Evolutionary conservation across 2,888 invertebrate species (phyloP).

Genomic region (Caradrina kadenii): DNA sequence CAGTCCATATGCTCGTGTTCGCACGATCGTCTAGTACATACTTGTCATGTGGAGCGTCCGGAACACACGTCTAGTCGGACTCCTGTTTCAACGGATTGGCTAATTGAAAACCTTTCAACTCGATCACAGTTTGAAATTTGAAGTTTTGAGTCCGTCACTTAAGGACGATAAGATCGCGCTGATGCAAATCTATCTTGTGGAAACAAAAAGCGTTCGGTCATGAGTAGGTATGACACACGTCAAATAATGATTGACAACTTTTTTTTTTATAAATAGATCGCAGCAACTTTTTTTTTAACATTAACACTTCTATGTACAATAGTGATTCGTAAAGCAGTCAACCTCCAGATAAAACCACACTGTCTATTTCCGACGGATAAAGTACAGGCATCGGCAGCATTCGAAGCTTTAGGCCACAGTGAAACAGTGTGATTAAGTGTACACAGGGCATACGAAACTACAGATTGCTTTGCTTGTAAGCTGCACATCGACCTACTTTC

Average conservation of each 20-base stretch:
- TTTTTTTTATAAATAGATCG: no score
- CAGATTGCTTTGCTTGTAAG: constrained; percentile 29
- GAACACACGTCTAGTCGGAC: constrained; percentile 74
- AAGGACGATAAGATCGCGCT: constrained; percentile 32
- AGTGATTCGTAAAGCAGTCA: no score
- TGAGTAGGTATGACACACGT: no score
- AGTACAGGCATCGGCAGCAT: constrained; percentile 2
- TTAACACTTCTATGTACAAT: no score
- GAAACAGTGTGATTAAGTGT: constrained; percentile 28
- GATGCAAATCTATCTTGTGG: constrained; percentile 25
- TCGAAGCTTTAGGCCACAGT: constrained; percentile 12
- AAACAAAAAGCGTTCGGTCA: not conserved
- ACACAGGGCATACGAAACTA: constrained; percentile 42
- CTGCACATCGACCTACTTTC: constrained; percentile 32
- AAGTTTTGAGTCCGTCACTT: constrained; percentile 54
- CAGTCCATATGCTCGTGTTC: constrained; percentile 73
- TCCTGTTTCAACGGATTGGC: constrained; percentile 72
- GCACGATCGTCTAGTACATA: constrained; percentile 75
- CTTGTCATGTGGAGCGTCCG: constrained; percentile 73
- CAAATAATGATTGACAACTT: not conserved
- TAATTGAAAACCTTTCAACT: constrained; percentile 78
- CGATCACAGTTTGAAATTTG: constrained; percentile 62
- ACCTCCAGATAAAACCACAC: not conserved
- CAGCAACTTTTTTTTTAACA: no score
- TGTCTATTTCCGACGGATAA: not conserved